Evolutionary conservation across 1,140 invertebrate species (phyloP), one percentile per base, ranked within the genome.

Genomic region (Drosophila triauraria): DNA sequence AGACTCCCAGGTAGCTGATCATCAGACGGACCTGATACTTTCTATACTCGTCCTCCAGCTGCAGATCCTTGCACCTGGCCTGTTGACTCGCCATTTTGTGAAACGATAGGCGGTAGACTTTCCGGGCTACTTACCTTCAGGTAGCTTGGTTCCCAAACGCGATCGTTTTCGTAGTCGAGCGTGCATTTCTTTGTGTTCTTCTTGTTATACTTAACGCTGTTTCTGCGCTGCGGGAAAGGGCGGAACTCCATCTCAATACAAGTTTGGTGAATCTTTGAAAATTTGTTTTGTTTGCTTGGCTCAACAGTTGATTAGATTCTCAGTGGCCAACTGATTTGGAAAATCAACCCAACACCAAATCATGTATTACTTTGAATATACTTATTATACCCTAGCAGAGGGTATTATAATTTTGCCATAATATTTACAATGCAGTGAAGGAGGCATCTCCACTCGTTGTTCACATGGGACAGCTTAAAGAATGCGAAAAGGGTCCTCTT

Each of bases 391-490:
- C 20, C 20, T 20, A 20, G 20, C 20, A 20, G 20, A 20, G 20
- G 20, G 20, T 20, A 20, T 20, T 20, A 20, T 20, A 20, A 20
- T 20, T 20, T 20, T 20, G 20, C 20, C 20, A 20, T 20, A 1
- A 20, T 20, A 20, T 20, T 1, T 20, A 20, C 20, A 20, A 20
- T 20, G 20, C 20, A 20, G 20, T 20, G 20, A 20, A 20, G 20
- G 20, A 20, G 20, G 20, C 20, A 20, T 20, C 20, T 20, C 20
- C 83, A 78, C 83, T 86, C 87, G 87, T 86, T 87, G 80, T 76
- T 15, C 83, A 82, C 83, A 76, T 79, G 83, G 83, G 83, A 86
- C 80, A 75, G 47, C 69, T 82, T 72, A 32, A 57, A 57, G 53
- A 75, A 76, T 65, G 44, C 40, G 51, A 57, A 65, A 75, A 75